Evolutionary conservation across 2,888 invertebrate species (phyloP), one percentile per base, ranked within the genome.

Genomic region (Monoplex corrugatus): DNA sequence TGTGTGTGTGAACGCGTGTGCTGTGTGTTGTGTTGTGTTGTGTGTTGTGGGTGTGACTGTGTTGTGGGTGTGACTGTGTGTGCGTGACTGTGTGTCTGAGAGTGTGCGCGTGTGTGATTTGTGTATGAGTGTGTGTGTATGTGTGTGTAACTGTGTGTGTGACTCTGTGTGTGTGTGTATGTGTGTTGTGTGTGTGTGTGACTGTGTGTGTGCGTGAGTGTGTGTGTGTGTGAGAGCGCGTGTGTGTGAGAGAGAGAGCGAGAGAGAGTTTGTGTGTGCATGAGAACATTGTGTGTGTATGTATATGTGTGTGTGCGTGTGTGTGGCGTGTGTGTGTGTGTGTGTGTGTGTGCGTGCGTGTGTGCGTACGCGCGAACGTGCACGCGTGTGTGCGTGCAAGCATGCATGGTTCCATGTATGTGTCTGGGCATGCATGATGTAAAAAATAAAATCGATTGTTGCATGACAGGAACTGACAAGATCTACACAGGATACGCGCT

Each of bases 201-300:
- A 1, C 2, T 38, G 38, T 3, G 83, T 13, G 83, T 0, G 83
- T 3, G 83, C 2, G 83, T 13, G 83, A 6, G 83, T 44, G 45
- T 44, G 87, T 40, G 75, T 40, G 87, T n/a, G 87, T 10, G 87
- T 40, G 87, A 44, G 87, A 72, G 87, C 5, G 87, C 23, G 87
- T 1, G 86, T 35, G 86, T 1, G 63, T 32, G 86, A 57, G 63
- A 57, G 68, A 3, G 86, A 57, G 86, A 57, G 86, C 13, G 86
- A 35, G 86, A 35, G 68, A 35, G 86, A 19, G 80, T 23, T 32
- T 35, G 43, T 28, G 68, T 28, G 68, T 68, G 68, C 28, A n/a
- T 68, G 68, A 8, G 68, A n/a, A n/a, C n/a, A n/a, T n/a, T 68
- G 68, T 68, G 68, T 68, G 68, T 68, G 68, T 28, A n/a, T 28